Evolutionary conservation across 2,797 vertebrate species (phyloP), one percentile per base, ranked within the genome.

Genomic region (Miichthys miiuy): DNA sequence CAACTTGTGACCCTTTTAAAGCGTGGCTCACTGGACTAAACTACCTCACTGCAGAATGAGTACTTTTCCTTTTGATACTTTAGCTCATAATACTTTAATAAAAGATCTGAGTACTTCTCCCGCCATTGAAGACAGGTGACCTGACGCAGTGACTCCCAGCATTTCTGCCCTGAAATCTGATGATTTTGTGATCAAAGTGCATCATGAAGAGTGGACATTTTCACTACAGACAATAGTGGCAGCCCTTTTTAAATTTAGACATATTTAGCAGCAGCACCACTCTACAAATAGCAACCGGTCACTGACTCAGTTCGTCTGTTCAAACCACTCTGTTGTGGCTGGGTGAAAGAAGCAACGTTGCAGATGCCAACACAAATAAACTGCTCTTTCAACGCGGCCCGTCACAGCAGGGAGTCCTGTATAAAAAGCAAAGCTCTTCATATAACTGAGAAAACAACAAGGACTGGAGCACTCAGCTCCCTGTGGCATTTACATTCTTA

Each of bases 231-330:
- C 61, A 42, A 48, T 2, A 47, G 0, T 72, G 69, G 55, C 55
- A 48, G 9, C 14, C 14, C 21, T 55, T 61, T 21, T 68, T 56
- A 56, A 20, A 54, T 34, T 3, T 3, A 17, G 56, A 41, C 55
- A 72, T 67, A 67, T 67, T 66, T 72, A 66, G 66, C 38, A 61
- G 66, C 67, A 27, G 41, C 27, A 55, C 5, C 56, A 5, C 34
- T 52, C 47, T 54, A 34, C 52, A 27, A 30, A 65, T 3, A 41
- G 34, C 7, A 10, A 66, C 14, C 10, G 25, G 46, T 71, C 7
- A 57, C 60, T 71, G 46, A 14, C 18, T 23, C 42, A 48, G 68
- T 23, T 44, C 4, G 12, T 65, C 46, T 51, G 54, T 58, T 66
- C 41, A 79, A 50, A 58, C 10, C 67, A 30, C 61, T 66, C 47